These are phyloP conservation scores for Aphelocoma californica DNA, from an alignment of 2,797 vertebrate species.

Conservation along the genomic window DNA sequence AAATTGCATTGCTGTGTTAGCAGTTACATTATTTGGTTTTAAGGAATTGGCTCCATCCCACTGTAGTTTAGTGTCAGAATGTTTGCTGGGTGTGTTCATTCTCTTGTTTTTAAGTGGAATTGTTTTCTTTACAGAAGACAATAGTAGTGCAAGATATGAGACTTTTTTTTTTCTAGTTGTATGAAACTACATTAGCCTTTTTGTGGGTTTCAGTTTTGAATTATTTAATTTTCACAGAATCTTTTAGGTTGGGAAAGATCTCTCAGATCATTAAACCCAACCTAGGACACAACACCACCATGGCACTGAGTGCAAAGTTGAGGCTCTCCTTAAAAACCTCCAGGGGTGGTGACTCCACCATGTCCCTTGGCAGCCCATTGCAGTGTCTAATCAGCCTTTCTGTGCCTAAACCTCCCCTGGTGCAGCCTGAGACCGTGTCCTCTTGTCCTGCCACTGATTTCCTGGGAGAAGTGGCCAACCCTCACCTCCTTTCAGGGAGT, in stretches of 20 bases:
- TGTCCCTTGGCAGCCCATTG: background rate
- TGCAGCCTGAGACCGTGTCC: background rate
- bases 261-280: background rate
- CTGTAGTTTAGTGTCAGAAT: background rate
- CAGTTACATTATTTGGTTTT: background rate
- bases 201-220: background rate
- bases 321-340: background rate
- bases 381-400: rapidly evolving
- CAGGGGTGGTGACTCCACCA: background rate
- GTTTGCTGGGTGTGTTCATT: background rate
- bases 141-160: background rate
- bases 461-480: background rate
- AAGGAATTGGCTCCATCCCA: background rate
- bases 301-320: background rate
- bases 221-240: background rate
- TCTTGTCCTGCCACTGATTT: background rate
- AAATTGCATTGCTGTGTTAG: background rate
- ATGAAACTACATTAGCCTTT: background rate
- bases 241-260: background rate
- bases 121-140: background rate
- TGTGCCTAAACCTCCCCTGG: background rate
- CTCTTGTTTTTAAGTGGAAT: background rate
- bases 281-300: background rate
- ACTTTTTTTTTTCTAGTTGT: background rate
- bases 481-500: background rate